Percentiles rank a stretch among this genome's conserved stretches.
Conservation (phyloP, 1,140 invertebrate species). For the Bombus huntii region DNA sequence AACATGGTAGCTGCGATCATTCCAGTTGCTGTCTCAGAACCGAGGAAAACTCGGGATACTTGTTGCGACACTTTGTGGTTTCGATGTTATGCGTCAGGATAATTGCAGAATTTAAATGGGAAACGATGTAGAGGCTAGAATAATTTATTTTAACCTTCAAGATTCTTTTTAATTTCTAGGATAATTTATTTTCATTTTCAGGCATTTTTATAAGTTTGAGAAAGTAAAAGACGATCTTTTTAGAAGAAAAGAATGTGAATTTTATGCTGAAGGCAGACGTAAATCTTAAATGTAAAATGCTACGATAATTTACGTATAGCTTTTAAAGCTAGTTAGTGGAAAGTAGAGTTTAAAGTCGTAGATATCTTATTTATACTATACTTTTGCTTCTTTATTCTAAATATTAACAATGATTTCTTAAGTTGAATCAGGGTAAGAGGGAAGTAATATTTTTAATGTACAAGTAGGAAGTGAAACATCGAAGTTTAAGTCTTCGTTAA, state of each 20-base stretch:
- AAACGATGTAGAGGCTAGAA: too few species aligned
- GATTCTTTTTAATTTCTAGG: neutral
- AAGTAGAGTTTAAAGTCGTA: neutral
- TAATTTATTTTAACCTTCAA: too few species aligned
- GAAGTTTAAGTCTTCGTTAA: too few species aligned
- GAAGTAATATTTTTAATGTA: too few species aligned
- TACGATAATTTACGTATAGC: neutral
- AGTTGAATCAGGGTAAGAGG: neutral
- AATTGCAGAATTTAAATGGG: too few species aligned
- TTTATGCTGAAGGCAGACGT: neutral
- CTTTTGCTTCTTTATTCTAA: neutral
- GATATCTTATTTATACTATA: neutral
- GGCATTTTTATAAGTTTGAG: neutral
- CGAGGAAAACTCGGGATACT: too few species aligned
- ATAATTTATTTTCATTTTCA: neutral
- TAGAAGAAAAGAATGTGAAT: too few species aligned
- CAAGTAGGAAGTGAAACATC: too few species aligned
- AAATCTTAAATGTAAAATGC: neutral
- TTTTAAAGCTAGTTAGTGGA: neutral
- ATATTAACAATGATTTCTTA: neutral
- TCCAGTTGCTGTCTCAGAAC: neutral
- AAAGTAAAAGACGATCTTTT: too few species aligned
- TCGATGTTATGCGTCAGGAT: too few species aligned
- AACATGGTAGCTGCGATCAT: neutral
- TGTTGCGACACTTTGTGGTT: too few species aligned